Conservation (phyloP, 1,140 invertebrate genomes). For the Sinonovacula constricta region DNA sequence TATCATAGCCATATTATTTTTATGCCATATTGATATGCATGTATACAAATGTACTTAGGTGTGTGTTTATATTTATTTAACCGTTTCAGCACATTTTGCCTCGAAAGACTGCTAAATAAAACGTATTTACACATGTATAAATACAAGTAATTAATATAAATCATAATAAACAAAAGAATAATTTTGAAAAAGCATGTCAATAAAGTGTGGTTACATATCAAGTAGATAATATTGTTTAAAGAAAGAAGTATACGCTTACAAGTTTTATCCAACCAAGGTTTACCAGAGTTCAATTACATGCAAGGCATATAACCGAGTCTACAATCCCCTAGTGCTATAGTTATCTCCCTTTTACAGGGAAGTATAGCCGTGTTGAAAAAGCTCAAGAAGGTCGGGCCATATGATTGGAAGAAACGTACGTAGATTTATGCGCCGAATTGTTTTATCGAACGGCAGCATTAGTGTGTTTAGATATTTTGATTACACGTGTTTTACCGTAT, state of each 20-base stretch:
- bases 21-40: too few relatives aligned
- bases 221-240: too few relatives aligned
- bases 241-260: too few relatives aligned
- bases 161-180: background rate
- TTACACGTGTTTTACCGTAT: constrained; percentile 47
- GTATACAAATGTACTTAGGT: too few relatives aligned
- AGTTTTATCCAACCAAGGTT: too few relatives aligned
- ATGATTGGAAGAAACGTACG: constrained; percentile 50
- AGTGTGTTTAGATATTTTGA: background rate
- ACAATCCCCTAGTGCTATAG: too few relatives aligned
- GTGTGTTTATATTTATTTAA: too few relatives aligned
- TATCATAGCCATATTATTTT: too few relatives aligned
- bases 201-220: constrained; percentile 21
- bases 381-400: constrained; percentile 58
- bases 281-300: background rate
- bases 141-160: too few relatives aligned
- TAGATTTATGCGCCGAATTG: constrained; percentile 24
- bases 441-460: constrained; percentile 1
- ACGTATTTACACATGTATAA: too few relatives aligned
- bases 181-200: constrained; percentile 62
- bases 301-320: background rate
- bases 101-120: too few relatives aligned
- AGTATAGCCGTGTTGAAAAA: constrained; percentile 68
- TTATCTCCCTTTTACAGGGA: constrained; percentile 62
- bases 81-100: too few relatives aligned